Conservation (phyloP, 2,113 vertebrate species). For the Malurus alboscapulatus region DNA sequence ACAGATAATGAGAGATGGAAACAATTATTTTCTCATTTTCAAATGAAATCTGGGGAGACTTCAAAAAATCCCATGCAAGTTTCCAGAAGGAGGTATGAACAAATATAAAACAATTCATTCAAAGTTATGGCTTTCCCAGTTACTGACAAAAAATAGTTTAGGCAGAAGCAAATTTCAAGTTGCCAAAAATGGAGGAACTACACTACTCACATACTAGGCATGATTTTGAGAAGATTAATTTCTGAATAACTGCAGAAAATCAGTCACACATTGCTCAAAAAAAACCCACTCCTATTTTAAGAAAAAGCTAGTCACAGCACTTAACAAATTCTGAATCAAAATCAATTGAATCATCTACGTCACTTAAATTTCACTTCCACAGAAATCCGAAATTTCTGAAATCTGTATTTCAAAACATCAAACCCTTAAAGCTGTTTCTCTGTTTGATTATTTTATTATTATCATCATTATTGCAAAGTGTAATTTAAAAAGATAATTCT, state of each 20-base stretch:
- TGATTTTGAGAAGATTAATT: not conserved
- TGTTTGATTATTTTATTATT: not conserved
- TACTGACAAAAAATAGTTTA: not conserved
- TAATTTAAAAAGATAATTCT: not conserved
- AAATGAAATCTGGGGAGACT: not conserved
- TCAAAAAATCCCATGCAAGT: not conserved
- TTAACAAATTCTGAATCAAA: not conserved
- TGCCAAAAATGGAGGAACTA: not conserved
- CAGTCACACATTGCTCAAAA: not conserved
- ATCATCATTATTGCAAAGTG: not conserved
- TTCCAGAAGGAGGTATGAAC: not conserved
- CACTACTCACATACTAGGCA: not conserved
- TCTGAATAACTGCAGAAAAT: not conserved
- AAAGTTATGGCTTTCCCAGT: not conserved
- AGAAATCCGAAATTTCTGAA: not conserved
- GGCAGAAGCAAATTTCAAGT: not conserved
- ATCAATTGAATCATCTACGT: not conserved
- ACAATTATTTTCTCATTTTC: not conserved
- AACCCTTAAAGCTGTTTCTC: not conserved
- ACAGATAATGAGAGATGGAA: not conserved
- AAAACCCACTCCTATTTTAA: not conserved
- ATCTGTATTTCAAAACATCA: not conserved
- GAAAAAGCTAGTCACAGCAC: not conserved
- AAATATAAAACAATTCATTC: not conserved
- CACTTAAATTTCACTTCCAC: not conserved